Conservation (phyloP, 2,113 vertebrate species). For the pig (Sus scrofa) region DNA sequence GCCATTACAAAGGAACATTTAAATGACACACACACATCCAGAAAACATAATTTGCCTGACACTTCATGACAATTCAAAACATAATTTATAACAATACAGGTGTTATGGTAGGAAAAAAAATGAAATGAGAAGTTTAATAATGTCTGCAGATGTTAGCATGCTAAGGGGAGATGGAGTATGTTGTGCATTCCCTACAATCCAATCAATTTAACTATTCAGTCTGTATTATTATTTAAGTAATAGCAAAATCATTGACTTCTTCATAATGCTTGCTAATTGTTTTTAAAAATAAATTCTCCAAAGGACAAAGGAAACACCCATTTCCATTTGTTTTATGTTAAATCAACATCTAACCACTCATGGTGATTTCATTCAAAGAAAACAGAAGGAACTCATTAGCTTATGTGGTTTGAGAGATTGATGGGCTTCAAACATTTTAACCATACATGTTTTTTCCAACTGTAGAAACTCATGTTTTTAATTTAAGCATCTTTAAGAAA, state of each 20-base stretch:
- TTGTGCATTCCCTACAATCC: conserved; percentile 81
- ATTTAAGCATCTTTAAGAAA: conserved; percentile 89
- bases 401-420: conserved; percentile 92
- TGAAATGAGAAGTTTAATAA: conserved; percentile 80
- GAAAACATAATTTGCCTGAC: conserved; percentile 68
- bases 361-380: conserved; percentile 92
- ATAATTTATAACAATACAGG: conserved; percentile 76
- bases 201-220: conserved; percentile 85
- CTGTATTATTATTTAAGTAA: conserved; percentile 87
- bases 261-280: conserved; percentile 89
- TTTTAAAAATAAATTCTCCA: conserved; percentile 89
- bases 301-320: conserved; percentile 90
- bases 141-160: conserved; percentile 85
- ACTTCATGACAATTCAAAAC: conserved; percentile 70
- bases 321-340: conserved; percentile 94
- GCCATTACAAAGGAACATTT: conserved; percentile 51
- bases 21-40: conserved; percentile 59
- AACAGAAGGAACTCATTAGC: conserved; percentile 93
- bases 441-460: conserved; percentile 88
- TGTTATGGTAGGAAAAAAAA: conserved; percentile 80
- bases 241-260: conserved; percentile 86
- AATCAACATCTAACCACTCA: conserved; percentile 92
- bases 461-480: conserved; percentile 90
- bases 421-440: conserved; percentile 92
- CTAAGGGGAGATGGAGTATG: conserved; percentile 78